These are phyloP conservation scores for Seira ritae DNA, from an alignment of 2,888 invertebrate species.

Conservation along the genomic window DNA sequence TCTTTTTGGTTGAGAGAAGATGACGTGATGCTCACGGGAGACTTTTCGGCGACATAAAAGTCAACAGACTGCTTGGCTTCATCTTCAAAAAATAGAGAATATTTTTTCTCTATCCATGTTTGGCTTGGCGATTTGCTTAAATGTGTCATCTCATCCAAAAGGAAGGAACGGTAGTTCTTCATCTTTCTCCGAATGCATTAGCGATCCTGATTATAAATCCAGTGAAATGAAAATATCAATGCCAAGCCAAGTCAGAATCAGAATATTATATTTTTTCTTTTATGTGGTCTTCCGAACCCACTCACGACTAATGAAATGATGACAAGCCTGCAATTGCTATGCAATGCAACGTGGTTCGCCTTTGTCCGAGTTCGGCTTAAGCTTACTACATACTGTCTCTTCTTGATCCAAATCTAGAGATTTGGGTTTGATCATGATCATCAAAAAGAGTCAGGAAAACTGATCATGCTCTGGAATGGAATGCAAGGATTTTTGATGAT, in stretches of 20 bases:
- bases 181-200: slow-evolving; percentile 16
- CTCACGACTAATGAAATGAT: slow-evolving; percentile 35
- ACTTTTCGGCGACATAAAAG: slow-evolving; percentile 71
- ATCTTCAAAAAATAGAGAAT: slow-evolving; percentile 35
- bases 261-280: too few species aligned
- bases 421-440: slow-evolving; percentile 25
- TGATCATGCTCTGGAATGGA: slow-evolving; percentile 49
- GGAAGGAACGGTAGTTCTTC: slow-evolving; percentile 9
- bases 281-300: background rate
- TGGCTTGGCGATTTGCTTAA: slow-evolving; percentile 35
- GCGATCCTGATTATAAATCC: background rate
- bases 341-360: too few species aligned
- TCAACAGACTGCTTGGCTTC: slow-evolving; percentile 65
- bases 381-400: too few species aligned
- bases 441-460: slow-evolving; percentile 37
- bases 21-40: slow-evolving; percentile 65
- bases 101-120: slow-evolving; percentile 28
- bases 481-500: slow-evolving; percentile 32
- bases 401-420: background rate
- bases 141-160: slow-evolving; percentile 36
- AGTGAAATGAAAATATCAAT: slow-evolving; percentile 16
- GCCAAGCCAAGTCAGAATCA: too few species aligned
- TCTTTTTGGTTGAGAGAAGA: slow-evolving; percentile 39
- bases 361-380: too few species aligned
- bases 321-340: slow-evolving; percentile 48